Evolutionary conservation across 2,113 vertebrate species (phyloP).

Genomic region (Elachura formosa): DNA sequence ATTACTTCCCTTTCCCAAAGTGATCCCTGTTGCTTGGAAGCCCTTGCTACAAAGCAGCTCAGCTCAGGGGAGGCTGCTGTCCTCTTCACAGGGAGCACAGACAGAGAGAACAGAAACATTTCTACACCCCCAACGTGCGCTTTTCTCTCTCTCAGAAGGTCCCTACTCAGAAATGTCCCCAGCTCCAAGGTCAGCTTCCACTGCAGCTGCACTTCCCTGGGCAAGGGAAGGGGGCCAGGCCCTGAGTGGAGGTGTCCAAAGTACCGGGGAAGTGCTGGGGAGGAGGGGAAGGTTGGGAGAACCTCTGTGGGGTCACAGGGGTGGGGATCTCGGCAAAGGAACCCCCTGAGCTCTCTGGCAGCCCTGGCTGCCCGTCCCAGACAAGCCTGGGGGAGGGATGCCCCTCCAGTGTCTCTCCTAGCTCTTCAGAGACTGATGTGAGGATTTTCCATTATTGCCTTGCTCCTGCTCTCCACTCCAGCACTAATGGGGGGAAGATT

Average conservation of each 20-base stretch:
- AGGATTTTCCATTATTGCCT: neutral
- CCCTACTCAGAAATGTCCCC: neutral
- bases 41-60: neutral
- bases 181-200: neutral
- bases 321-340: neutral
- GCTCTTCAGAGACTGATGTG: neutral
- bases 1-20: neutral
- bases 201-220: neutral
- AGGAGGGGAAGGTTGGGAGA: neutral
- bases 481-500: conserved; percentile 38
- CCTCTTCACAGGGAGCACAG: accelerated
- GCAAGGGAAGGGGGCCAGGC: accelerated
- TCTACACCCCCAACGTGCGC: accelerated
- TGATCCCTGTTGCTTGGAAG: neutral
- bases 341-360: accelerated
- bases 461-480: neutral
- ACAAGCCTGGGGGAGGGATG: neutral
- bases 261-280: accelerated
- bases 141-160: neutral
- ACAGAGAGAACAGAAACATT: neutral
- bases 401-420: neutral
- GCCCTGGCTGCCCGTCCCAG: neutral
- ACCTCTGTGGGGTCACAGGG: neutral
- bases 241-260: accelerated
- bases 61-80: neutral